A percentile compares a stretch with the other conserved stretches of the same genome.
Evolutionary conservation across 1,140 invertebrate genomes (phyloP).

Genomic region (Cepaea nemoralis): DNA sequence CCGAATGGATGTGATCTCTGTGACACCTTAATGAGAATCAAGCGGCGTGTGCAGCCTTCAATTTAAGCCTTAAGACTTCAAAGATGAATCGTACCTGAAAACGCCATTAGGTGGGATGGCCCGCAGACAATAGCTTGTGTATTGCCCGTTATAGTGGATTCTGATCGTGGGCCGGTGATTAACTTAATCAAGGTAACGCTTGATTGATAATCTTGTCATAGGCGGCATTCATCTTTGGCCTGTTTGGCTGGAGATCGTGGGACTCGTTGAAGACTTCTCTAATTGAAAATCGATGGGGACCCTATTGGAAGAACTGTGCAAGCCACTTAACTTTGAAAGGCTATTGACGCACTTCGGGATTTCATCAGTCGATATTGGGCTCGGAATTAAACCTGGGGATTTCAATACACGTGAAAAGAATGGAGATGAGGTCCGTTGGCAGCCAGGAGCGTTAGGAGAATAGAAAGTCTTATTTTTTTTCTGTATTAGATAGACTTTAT

Average conservation of each 20-base stretch:
- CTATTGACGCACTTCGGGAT: conserved; percentile 21
- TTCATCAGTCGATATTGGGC: conserved; percentile 27
- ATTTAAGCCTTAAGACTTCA: conserved; percentile 23
- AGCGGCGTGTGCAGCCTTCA: not conserved
- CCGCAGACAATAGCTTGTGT: conserved; percentile 9
- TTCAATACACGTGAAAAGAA: conserved; percentile 17
- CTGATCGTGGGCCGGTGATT: conserved; percentile 28
- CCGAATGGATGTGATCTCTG: not conserved
- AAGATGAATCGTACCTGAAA: conserved; percentile 30
- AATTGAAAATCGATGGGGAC: conserved; percentile 30
- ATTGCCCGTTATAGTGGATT: conserved; percentile 10
- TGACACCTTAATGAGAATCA: conserved; percentile 8
- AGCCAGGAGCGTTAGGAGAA: not conserved
- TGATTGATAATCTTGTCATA: conserved; percentile 37
- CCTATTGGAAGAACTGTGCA: not conserved
- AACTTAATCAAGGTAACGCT: conserved; percentile 33
- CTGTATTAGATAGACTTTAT: not conserved
- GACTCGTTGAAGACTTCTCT: not conserved
- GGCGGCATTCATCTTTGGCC: conserved; percentile 14
- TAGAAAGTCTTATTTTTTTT: not conserved
- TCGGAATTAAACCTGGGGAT: conserved; percentile 17
- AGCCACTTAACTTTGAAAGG: conserved; percentile 31
- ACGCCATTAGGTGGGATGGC: conserved; percentile 25
- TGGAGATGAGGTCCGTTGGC: conserved; percentile 5
- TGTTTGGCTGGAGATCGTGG: not conserved